phyloP scores from a whole-genome alignment of 2,888 invertebrate species.

The Acheta domesticus region DNA sequence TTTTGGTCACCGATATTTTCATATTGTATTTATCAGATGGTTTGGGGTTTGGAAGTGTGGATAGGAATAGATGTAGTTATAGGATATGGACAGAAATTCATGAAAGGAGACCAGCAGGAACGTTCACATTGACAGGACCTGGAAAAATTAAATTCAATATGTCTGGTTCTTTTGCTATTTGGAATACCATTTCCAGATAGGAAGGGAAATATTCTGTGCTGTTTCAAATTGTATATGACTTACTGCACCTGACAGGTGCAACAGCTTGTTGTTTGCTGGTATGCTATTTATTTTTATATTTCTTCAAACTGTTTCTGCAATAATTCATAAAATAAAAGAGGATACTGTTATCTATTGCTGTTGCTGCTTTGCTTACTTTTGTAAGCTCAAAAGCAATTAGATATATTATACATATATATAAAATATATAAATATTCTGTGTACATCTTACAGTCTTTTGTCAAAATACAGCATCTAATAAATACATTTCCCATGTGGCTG shows the following conservation, averaged over 20 bases:
- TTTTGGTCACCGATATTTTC: not conserved
- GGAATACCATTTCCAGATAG: not conserved
- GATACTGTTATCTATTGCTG: slow-evolving; percentile 6
- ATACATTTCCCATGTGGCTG: not conserved
- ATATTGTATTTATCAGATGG: not conserved
- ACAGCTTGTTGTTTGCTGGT: slow-evolving; percentile 7
- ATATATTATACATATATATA: slow-evolving; percentile 2
- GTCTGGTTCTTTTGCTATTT: not conserved
- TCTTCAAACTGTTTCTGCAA: slow-evolving; percentile 12
- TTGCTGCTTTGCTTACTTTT: not conserved
- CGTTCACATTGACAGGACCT: not conserved
- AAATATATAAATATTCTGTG: not conserved
- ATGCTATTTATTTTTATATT: slow-evolving; percentile 11
- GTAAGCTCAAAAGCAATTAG: not conserved
- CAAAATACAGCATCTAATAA: not conserved
- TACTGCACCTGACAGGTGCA: not conserved
- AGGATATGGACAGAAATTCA: not conserved
- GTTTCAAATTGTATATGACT: not conserved
- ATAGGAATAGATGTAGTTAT: not conserved
- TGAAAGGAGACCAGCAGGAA: not conserved
- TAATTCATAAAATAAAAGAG: slow-evolving; percentile 8
- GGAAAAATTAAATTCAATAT: not conserved
- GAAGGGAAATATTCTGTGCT: not conserved
- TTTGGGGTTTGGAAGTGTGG: not conserved
- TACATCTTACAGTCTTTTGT: not conserved